Evolutionary conservation across 2,888 invertebrate species (phyloP).

Genomic region (Seira musarum): DNA sequence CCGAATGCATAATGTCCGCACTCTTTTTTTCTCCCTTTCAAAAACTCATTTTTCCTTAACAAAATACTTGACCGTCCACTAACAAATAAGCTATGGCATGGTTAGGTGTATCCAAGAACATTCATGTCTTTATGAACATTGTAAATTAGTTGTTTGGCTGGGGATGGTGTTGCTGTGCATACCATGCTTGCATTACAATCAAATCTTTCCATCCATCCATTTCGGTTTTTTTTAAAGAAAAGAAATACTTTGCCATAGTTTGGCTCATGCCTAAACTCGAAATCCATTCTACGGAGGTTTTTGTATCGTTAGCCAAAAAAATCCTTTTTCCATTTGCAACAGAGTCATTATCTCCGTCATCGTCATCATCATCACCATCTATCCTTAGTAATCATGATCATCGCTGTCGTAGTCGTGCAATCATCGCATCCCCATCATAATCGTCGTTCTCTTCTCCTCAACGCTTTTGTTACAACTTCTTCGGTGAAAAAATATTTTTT

Average conservation of each 20-base stretch:
- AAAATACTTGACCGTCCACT: not conserved
- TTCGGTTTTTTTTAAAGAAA: too few species aligned
- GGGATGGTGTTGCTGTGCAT: not conserved
- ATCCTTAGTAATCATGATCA: slow-evolving; percentile 45
- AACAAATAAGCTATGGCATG: too few species aligned
- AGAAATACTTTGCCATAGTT: too few species aligned
- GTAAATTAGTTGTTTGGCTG: not conserved
- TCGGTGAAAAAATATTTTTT: slow-evolving; percentile 32
- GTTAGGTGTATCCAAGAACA: too few species aligned
- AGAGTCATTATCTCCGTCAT: slow-evolving; percentile 56
- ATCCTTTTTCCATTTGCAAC: slow-evolving; percentile 52
- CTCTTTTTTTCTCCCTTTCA: slow-evolving; percentile 1
- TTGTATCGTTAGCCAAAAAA: not conserved
- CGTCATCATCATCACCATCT: slow-evolving; percentile 24
- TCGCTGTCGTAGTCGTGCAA: slow-evolving; percentile 47
- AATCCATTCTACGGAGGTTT: too few species aligned
- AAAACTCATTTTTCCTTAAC: slow-evolving; percentile 2
- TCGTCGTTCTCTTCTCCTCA: slow-evolving; percentile 17
- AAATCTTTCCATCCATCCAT: not conserved
- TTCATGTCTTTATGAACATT: slow-evolving; percentile 2
- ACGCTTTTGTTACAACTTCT: slow-evolving; percentile 41
- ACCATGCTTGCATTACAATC: slow-evolving; percentile 7
- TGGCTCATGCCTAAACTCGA: not conserved
- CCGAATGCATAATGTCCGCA: slow-evolving; percentile 35
- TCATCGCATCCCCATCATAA: slow-evolving; percentile 26